A percentile compares a stretch with the other conserved stretches of the same genome.
Evolutionary conservation across 2,113 vertebrate genomes (phyloP).

Genomic region (Macquaria australasica): DNA sequence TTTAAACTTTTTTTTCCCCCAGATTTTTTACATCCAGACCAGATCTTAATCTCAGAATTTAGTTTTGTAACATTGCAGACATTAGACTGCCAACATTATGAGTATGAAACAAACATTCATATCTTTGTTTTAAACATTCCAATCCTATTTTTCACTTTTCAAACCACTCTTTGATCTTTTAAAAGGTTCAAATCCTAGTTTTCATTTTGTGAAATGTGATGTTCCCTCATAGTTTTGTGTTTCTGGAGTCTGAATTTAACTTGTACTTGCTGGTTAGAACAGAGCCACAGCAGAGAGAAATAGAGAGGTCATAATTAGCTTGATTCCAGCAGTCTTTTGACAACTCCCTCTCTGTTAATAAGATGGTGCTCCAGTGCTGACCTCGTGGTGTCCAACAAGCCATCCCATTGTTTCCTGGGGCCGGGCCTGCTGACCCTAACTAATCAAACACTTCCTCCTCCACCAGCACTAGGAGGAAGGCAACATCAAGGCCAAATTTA

Average conservation of each 20-base stretch:
- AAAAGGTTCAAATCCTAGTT: not conserved
- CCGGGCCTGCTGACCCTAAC: constrained; percentile 73
- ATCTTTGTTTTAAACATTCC: not conserved
- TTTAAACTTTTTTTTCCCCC: not conserved
- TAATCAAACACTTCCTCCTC: constrained; percentile 83
- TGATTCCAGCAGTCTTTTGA: constrained; percentile 52
- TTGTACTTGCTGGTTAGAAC: not conserved
- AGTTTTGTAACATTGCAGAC: not conserved
- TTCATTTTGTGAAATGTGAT: not conserved
- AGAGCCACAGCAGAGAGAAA: constrained; percentile 2
- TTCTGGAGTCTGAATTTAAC: not conserved
- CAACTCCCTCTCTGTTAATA: constrained; percentile 61
- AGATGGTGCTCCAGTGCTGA: constrained; percentile 66
- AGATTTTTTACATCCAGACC: not conserved
- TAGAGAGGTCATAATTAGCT: constrained; percentile 50
- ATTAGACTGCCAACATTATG: not conserved
- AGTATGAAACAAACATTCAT: not conserved
- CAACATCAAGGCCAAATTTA: constrained; percentile 66
- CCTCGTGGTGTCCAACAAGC: constrained; percentile 75
- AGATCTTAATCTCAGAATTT: not conserved
- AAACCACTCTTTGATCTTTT: not conserved
- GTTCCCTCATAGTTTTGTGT: not conserved
- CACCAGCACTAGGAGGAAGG: constrained; percentile 60
- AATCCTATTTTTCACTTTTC: not conserved
- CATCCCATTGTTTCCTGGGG: constrained; percentile 76